phyloP scores from a whole-genome alignment of 2,113 vertebrate species.

The Hyla sarda region DNA sequence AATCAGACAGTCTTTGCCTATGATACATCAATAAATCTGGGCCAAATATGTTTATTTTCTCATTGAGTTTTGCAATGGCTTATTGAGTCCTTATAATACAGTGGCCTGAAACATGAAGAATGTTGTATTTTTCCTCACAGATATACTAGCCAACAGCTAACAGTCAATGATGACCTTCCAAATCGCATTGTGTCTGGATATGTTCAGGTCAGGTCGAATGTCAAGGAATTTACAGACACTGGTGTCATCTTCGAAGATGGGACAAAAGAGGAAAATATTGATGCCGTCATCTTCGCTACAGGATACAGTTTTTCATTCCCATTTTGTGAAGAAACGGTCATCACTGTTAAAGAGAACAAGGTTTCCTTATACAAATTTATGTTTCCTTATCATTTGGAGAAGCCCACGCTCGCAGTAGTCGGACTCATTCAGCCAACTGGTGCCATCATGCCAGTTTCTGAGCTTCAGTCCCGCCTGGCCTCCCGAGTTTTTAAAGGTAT shows the following conservation, averaged over 20 bases:
- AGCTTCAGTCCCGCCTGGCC: constrained; percentile 92
- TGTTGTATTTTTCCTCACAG: constrained; percentile 55
- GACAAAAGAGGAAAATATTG: constrained; percentile 67
- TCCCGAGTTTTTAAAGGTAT: constrained; percentile 84
- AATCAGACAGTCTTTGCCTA: too few relatives aligned
- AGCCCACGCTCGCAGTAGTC: constrained; percentile 80
- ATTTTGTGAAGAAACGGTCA: constrained; percentile 69
- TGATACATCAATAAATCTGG: too few relatives aligned
- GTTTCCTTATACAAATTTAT: constrained; percentile 72
- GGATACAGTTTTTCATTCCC: constrained; percentile 67
- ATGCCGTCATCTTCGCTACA: constrained; percentile 73
- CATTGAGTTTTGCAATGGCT: too few relatives aligned
- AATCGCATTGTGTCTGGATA: constrained; percentile 76
- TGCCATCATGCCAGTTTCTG: constrained; percentile 77
- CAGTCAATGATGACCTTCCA: constrained; percentile 81
- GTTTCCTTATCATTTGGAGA: constrained; percentile 81
- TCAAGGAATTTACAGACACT: constrained; percentile 73
- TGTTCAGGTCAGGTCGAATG: constrained; percentile 74
- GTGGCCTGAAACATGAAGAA: too few relatives aligned
- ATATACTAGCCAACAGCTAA: constrained; percentile 58
- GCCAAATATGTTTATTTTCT: too few relatives aligned
- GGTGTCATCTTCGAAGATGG: constrained; percentile 78
- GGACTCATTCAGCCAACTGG: constrained; percentile 77
- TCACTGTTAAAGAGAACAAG: constrained; percentile 60
- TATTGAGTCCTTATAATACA: too few relatives aligned